These are phyloP conservation scores for Coregonus ussuriensis DNA, from an alignment of 2,797 vertebrate genomes.

Conservation along the genomic window DNA sequence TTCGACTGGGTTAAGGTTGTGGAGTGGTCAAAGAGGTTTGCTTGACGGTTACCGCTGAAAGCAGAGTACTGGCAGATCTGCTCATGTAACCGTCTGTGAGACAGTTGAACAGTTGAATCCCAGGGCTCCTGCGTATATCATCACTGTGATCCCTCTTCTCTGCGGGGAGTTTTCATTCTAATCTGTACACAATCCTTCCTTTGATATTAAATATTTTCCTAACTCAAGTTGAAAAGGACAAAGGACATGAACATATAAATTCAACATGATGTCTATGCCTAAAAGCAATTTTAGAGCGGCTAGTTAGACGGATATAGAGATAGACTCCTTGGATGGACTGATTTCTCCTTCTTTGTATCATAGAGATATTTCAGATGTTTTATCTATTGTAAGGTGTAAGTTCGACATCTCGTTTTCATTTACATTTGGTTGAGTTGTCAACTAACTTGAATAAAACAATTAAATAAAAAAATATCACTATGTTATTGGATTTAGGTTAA, in stretches of 20 bases:
- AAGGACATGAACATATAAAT: constrained; percentile 2
- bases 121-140: constrained; percentile 19
- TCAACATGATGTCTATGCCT: constrained; percentile 9
- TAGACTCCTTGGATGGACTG: neutral
- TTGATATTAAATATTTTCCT: constrained; percentile 36
- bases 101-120: constrained; percentile 39
- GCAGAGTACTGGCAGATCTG: constrained; percentile 17
- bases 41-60: constrained; percentile 27
- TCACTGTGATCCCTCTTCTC: constrained; percentile 4
- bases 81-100: constrained; percentile 13
- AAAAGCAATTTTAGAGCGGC: neutral
- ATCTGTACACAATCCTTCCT: constrained; percentile 35
- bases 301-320: neutral
- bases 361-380: constrained; percentile 7
- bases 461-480: neutral
- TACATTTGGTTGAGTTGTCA: constrained; percentile 11
- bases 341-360: too few relatives aligned
- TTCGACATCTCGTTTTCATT: neutral
- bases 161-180: constrained; percentile 22
- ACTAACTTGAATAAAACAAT: too few relatives aligned
- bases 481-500: too few relatives aligned
- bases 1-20: constrained; percentile 16
- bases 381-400: neutral
- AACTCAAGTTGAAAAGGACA: constrained; percentile 25
- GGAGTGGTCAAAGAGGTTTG: constrained; percentile 30